Evolutionary conservation across 2,797 vertebrate genomes (phyloP).

Genomic region (Megaceryle alcyon): DNA sequence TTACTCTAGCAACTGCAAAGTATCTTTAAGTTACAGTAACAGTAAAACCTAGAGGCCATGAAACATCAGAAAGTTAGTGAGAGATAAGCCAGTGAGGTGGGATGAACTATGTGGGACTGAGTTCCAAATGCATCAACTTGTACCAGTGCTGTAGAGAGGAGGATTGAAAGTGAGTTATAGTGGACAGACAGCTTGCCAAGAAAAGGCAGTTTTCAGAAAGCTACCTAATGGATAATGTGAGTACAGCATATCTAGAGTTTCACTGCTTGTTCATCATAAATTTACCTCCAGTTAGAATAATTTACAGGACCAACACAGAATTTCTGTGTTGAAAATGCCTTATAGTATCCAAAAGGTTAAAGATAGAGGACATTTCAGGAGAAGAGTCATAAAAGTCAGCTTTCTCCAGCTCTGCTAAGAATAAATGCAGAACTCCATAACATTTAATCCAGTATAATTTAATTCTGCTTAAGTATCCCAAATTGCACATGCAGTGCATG

Average conservation of each 20-base stretch:
- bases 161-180: background rate
- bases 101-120: background rate
- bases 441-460: background rate
- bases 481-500: background rate
- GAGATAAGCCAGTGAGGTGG: background rate
- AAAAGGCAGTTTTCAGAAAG: background rate
- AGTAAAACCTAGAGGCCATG: background rate
- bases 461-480: background rate
- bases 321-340: background rate
- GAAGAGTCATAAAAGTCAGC: background rate
- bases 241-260: background rate
- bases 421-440: background rate
- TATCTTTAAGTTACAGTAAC: background rate
- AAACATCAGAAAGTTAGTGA: background rate
- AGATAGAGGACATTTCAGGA: background rate
- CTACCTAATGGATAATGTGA: background rate
- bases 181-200: background rate
- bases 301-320: background rate
- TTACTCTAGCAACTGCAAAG: background rate
- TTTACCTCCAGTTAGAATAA: background rate
- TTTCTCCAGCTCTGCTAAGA: background rate
- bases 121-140: background rate
- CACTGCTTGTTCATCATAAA: background rate
- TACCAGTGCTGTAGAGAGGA: background rate
- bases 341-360: background rate